phyloP scores from a whole-genome alignment of 2,888 invertebrate genomes.

The Phorcus lineatus region DNA sequence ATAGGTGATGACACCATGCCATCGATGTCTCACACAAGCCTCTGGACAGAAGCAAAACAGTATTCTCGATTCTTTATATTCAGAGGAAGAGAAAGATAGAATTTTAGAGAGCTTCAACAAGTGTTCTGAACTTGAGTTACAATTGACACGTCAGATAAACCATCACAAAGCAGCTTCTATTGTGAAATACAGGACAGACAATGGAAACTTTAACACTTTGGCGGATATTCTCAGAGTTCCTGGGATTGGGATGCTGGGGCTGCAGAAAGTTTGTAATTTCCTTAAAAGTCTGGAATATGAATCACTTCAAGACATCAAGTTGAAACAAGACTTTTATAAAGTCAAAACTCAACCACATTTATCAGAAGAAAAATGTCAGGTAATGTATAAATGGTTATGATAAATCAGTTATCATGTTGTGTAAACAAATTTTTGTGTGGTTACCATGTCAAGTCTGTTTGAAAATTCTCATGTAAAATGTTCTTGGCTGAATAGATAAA shows the following conservation, averaged over 20 bases:
- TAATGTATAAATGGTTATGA: neutral
- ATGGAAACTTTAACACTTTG: constrained; percentile 37
- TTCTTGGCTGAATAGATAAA: too few species aligned
- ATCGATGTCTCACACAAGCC: neutral
- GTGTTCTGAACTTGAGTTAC: constrained; percentile 32
- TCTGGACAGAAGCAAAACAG: neutral
- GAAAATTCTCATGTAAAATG: too few species aligned
- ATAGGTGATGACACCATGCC: neutral
- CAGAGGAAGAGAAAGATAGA: constrained; percentile 32
- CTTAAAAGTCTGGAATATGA: constrained; percentile 31
- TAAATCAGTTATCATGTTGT: neutral
- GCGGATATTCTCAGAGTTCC: constrained; percentile 38
- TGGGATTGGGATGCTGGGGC: constrained; percentile 37
- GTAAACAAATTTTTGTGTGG: neutral
- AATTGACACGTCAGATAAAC: constrained; percentile 35
- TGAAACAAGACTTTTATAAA: constrained; percentile 18
- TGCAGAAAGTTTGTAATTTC: constrained; percentile 39
- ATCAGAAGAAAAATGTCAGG: neutral
- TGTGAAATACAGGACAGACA: constrained; percentile 34
- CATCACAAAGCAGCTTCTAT: constrained; percentile 34
- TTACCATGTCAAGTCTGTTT: neutral
- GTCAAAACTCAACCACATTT: neutral
- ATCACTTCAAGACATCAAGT: constrained; percentile 29
- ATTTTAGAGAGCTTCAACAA: constrained; percentile 43
- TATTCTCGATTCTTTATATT: constrained; percentile 35